Base-by-base conservation (phyloP, 2,888 invertebrate genomes). In the Scelioninae gen. 1 region DNA sequence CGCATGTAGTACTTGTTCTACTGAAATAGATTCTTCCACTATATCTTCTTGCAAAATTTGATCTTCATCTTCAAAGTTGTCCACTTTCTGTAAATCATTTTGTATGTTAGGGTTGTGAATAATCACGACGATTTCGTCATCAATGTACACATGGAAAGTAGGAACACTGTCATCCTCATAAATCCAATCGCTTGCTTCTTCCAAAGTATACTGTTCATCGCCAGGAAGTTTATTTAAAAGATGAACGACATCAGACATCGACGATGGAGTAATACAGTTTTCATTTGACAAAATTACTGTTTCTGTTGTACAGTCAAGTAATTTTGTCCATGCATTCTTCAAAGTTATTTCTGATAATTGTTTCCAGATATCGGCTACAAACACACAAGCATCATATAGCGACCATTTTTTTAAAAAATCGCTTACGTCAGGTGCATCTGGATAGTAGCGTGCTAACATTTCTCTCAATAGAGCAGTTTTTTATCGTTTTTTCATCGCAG, bases 291-390 rank as follows among this genome's bases (percentile, higher is more conserved):
- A n/a, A n/a, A n/a, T n/a, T 15, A 34, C n/a, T 34, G 6, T 32
- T 5, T 32, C 56, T 2, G 13, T 56, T 2, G 13, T 1, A 13
- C 15, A 63, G 3, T 10, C 32, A 15, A 62, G 62, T 29, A 62
- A 45, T 31, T 62, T 62, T 13, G 43, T 43, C 62, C 62, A 62
- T 8, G 62, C 23, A 45, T 45, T 62, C 10, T 63, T 63, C 32
- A 63, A 32, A 23, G 63, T 63, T 6, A 16, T 9, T 63, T 47
- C 63, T 9, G 1, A 32, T n/a, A 63, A 29, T 9, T 47, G 13
- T 10, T 15, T 34, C 47, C 63, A 63, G 15, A 47, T 10, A 4
- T n/a, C 15, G 0, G 65, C 11, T 16, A 38, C 34, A 7, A 65
- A 23, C 16, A n/a, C 5, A 10, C 49, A 51, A 31, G 40, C 53